These are phyloP conservation scores for Orthosia gracilis DNA, from an alignment of 2,888 invertebrate genomes.

Conservation along the genomic window DNA sequence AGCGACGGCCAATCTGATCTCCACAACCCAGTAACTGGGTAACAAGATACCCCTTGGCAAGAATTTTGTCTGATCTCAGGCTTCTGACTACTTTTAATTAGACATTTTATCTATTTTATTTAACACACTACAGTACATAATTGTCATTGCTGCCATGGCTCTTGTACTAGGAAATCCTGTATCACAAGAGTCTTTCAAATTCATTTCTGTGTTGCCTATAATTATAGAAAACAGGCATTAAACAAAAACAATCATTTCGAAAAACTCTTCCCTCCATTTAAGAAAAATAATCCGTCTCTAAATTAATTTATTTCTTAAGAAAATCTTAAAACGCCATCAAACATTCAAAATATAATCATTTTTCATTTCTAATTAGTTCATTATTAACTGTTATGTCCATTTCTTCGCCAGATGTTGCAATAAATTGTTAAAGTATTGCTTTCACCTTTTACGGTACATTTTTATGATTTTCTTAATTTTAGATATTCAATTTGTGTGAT, in stretches of 20 bases:
- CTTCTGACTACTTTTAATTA: too few relatives aligned
- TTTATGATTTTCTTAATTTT: conserved; percentile 30
- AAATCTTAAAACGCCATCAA: conserved; percentile 28
- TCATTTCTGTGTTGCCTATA: too few relatives aligned
- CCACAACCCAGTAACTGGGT: too few relatives aligned
- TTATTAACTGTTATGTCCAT: conserved; percentile 55
- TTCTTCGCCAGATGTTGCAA: conserved; percentile 63
- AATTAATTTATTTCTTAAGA: conserved; percentile 1
- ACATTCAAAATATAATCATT: conserved; percentile 44
- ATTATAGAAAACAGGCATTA: neutral
- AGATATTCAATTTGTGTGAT: conserved; percentile 47
- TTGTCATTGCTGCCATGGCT: too few relatives aligned
- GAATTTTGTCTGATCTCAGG: too few relatives aligned
- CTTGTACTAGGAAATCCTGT: too few relatives aligned
- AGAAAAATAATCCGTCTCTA: conserved; percentile 9
- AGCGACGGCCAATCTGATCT: too few relatives aligned
- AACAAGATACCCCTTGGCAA: too few relatives aligned
- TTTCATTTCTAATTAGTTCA: conserved; percentile 63
- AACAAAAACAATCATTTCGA: neutral
- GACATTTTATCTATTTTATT: too few relatives aligned
- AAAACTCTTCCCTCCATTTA: neutral
- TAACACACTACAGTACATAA: too few relatives aligned
- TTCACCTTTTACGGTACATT: conserved; percentile 42
- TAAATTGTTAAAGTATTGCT: conserved; percentile 55
- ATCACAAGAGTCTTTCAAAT: too few relatives aligned